These are phyloP conservation scores for Nematopogon swammerdamellus DNA, from an alignment of 2,888 invertebrate species.

Conservation along the genomic window DNA sequence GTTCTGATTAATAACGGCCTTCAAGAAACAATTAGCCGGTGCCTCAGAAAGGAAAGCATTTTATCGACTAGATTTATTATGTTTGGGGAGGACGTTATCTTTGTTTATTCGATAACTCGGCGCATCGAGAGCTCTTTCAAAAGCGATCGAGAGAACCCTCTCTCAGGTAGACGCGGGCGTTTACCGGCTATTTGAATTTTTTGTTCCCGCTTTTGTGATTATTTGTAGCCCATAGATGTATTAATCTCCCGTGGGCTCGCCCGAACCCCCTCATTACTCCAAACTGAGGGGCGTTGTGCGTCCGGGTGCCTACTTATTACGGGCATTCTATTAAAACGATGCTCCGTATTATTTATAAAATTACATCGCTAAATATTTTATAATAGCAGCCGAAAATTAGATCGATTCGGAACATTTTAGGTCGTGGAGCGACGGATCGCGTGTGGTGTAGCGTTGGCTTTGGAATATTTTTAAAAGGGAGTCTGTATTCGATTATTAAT, in stretches of 20 bases:
- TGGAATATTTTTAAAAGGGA: no score
- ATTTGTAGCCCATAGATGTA: slow-evolving; percentile 46
- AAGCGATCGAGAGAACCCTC: neutral
- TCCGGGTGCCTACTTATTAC: slow-evolving; percentile 52
- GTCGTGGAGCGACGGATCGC: neutral
- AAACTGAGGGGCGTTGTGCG: slow-evolving; percentile 52
- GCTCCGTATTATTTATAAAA: slow-evolving; percentile 46
- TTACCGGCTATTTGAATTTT: slow-evolving; percentile 50
- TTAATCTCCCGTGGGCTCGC: slow-evolving; percentile 48
- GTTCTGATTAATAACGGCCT: slow-evolving; percentile 40
- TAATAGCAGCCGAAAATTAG: slow-evolving; percentile 40
- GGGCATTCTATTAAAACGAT: slow-evolving; percentile 47
- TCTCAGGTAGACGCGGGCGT: slow-evolving; percentile 40
- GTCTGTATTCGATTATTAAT: no score
- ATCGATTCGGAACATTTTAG: slow-evolving; percentile 30
- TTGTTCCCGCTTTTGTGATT: slow-evolving; percentile 46
- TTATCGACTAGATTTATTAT: slow-evolving; percentile 51
- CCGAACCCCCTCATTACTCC: slow-evolving; percentile 48
- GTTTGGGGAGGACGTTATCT: slow-evolving; percentile 44
- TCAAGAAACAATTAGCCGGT: slow-evolving; percentile 42
- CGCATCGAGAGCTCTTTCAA: neutral
- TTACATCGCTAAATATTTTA: slow-evolving; percentile 56
- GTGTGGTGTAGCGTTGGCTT: no score
- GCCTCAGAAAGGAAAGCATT: slow-evolving; percentile 34
- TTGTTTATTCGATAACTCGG: slow-evolving; percentile 15